Evolutionary conservation across 2,797 vertebrate species (phyloP).

Genomic region (Poecilia velifera): DNA sequence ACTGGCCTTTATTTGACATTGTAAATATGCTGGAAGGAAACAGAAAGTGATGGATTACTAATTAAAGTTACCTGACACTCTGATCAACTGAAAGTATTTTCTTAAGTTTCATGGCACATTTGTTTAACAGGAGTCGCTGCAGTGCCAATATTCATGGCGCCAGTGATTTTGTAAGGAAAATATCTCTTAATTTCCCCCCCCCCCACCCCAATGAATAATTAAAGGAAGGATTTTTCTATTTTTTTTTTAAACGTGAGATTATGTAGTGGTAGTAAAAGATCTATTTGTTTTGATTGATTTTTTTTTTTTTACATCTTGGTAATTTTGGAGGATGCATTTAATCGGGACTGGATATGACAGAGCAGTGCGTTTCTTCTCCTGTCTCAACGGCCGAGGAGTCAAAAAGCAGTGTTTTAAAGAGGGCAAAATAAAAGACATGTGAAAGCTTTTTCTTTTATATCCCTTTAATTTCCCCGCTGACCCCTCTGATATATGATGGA

Average conservation of each 20-base stretch:
- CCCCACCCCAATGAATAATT: neutral
- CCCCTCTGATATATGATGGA: slow-evolving; percentile 21
- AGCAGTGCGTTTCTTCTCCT: neutral
- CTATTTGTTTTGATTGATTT: neutral
- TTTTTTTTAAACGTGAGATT: neutral
- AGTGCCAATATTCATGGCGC: neutral
- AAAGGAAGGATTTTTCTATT: neutral
- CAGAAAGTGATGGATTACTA: neutral
- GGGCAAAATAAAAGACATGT: neutral
- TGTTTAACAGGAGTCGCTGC: neutral
- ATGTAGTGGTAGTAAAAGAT: neutral
- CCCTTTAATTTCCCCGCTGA: slow-evolving; percentile 36
- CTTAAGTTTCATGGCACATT: neutral
- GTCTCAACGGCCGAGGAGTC: neutral
- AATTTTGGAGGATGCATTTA: neutral
- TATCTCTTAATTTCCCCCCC: neutral
- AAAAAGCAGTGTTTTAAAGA: neutral
- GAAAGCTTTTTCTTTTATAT: slow-evolving; percentile 8
- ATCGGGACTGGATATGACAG: neutral
- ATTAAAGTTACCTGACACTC: neutral
- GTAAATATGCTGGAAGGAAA: neutral
- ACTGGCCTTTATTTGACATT: neutral
- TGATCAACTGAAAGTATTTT: neutral
- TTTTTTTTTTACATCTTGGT: neutral
- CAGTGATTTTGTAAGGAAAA: neutral